Evolutionary conservation across 2,113 vertebrate genomes (phyloP).

Genomic region (Sinocyclocheilus anshuiensis): DNA sequence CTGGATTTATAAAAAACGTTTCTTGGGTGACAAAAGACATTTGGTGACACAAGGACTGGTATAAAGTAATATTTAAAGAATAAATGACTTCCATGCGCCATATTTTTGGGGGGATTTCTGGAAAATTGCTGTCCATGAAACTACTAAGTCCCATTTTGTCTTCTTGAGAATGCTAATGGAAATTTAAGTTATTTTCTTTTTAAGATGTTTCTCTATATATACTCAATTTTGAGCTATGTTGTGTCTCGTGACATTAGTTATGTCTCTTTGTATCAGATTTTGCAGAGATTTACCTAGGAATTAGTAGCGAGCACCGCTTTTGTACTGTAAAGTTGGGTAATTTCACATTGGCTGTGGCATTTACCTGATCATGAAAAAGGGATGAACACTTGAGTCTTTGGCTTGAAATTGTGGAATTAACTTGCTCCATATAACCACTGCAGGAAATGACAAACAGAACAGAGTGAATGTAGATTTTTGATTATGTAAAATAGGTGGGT

Average conservation of each 20-base stretch:
- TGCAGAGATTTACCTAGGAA: constrained; percentile 34
- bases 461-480: constrained; percentile 14
- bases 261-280: constrained; percentile 42
- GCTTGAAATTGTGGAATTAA: constrained; percentile 22
- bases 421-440: background rate
- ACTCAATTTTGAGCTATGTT: constrained; percentile 56
- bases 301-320: constrained; percentile 21
- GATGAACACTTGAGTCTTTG: constrained; percentile 30
- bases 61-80: background rate
- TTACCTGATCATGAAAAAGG: constrained; percentile 25
- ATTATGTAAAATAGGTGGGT: background rate
- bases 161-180: constrained; percentile 41
- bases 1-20: constrained; percentile 4
- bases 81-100: background rate
- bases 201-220: constrained; percentile 52
- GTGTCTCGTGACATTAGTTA: constrained; percentile 49
- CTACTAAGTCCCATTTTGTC: constrained; percentile 26
- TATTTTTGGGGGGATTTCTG: constrained; percentile 17
- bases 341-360: constrained; percentile 37
- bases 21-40: background rate
- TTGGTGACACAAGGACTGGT: constrained; percentile 10
- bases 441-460: background rate
- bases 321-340: constrained; percentile 38
- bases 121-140: constrained; percentile 10
- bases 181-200: constrained; percentile 62